Evolutionary conservation across 2,113 vertebrate genomes (phyloP), one percentile per base, ranked within the genome.

Genomic region (Solea solea): DNA sequence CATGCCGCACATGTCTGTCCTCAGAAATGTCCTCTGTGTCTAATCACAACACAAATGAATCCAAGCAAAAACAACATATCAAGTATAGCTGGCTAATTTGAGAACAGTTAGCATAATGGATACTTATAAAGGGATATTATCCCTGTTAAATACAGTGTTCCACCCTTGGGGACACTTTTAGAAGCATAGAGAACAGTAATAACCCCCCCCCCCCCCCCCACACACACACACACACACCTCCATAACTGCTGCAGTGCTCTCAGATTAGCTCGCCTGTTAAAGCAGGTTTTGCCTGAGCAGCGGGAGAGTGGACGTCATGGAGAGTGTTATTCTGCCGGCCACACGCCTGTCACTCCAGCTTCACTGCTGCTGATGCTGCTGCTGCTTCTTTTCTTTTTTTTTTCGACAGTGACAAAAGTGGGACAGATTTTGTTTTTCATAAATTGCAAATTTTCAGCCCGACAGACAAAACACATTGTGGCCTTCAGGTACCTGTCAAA

Each of bases 401-500:
- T 52, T 16, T 41, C 11, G 9, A 34, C 34, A 34, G n/a, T 14
- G n/a, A 62, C 8, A 25, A 9, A 39, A 51, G 21, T 12, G 39
- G 57, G 64, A 57, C 63, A n/a, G 39, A 62, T 13, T 42, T 54
- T 55, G 46, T 46, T 58, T 40, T 58, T 3, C 10, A 46, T 62
- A 57, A 52, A 80, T 57, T 41, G 45, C 49, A 61, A 50, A 44
- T 34, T 59, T 48, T 63, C 59, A 45, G 25, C 12, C 28, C 25
- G 21, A 63, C 44, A 53, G 63, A 41, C 21, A 56, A 40, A 53
- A 10, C 15, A 52, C 14, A 58, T 28, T 25, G 60, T 55, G 64
- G 59, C 49, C 65, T 70, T 28, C 21, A 65, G 54, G 60, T 61
- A 49, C 49, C 71, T 64, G 78, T 61, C 72, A 66, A 61, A 60